Percentiles rank a stretch among this genome's conserved stretches.
Evolutionary conservation across 1,140 invertebrate genomes (phyloP).

Genomic region (Nautilus pompilius): DNA sequence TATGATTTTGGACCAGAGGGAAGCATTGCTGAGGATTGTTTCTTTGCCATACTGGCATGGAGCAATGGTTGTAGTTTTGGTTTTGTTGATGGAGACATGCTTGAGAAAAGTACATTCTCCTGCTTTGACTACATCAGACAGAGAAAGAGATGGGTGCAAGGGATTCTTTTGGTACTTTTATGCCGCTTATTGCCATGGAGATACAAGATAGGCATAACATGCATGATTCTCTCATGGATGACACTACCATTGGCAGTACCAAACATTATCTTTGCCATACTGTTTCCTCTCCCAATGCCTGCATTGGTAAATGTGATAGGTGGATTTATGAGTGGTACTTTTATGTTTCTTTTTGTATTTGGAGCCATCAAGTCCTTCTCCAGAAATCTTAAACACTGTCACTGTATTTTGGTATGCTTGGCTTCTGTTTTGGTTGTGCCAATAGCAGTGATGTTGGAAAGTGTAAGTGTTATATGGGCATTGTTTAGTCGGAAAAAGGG

Average conservation of each 20-base stretch:
- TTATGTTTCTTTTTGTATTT: conserved; percentile 95
- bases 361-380: conserved; percentile 94
- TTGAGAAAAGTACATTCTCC: conserved; percentile 95
- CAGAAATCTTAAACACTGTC: conserved; percentile 75
- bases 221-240: conserved; percentile 94
- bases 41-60: conserved; percentile 87
- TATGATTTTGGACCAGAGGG: conserved; percentile 95
- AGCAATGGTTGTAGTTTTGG: conserved; percentile 57
- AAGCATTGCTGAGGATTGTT: conserved; percentile 96
- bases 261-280: conserved; percentile 77
- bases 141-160: conserved; percentile 93
- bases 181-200: conserved; percentile 77
- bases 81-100: conserved; percentile 76
- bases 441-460: conserved; percentile 89
- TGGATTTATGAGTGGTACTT: conserved; percentile 84
- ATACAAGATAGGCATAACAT: conserved; percentile 78
- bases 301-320: conserved; percentile 73
- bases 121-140: conserved; percentile 93
- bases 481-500: conserved; percentile 81
- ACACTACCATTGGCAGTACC: conserved; percentile 89
- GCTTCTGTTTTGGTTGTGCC: conserved; percentile 86
- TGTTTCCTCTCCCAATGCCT: conserved; percentile 85
- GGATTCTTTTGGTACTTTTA: conserved; percentile 91
- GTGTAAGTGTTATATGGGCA: conserved; percentile 90
- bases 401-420: conserved; percentile 76